Evolutionary conservation across 2,113 vertebrate genomes (phyloP), one percentile per base, ranked within the genome.

Genomic region (Varanus komodoensis): DNA sequence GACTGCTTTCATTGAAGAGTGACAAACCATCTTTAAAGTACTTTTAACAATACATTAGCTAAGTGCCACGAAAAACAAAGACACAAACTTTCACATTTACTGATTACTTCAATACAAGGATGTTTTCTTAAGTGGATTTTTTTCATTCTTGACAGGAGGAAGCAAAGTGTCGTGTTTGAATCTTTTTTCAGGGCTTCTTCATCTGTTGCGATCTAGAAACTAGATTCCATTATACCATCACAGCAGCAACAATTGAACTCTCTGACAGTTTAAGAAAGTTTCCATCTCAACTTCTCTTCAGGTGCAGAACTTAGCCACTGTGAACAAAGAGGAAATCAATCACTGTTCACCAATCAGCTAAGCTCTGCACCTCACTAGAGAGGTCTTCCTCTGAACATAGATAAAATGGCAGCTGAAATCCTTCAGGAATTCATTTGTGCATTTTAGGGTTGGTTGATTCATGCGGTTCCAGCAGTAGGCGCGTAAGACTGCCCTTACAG

Each of bases 281-380:
- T 96, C 96, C 97, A 96, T 98, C 96, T 98, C 96, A 94, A 97
- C 97, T 98, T 98, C 99, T 99, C 98, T 97, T 98, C 98, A 99
- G 98, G 98, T 98, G 99, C 98, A 99, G 99, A 99, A 99, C 99
- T 99, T 99, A 99, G 99, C 99, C 99, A 99, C 99, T 99, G 99
- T 99, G 99, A 99, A 99, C 99, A 99, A 99, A 98, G 98, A 98
- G 98, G 98, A 96, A 97, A 98, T 98, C 97, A 99, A 98, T 99
- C 98, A 99, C 99, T 99, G 99, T 99, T 99, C 99, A 99, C 99
- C 98, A 99, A 99, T 99, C 99, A 99, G 99, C 99, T 99, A 99
- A 99, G 99, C 99, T 99, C 99, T 99, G 98, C 97, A 98, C 98
- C 99, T 99, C 91, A 68, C 91, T 96, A 98, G 98, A 99, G 98